Base-by-base conservation (phyloP, 2,113 vertebrate genomes). In the Pomatorhinus ruficollis region DNA sequence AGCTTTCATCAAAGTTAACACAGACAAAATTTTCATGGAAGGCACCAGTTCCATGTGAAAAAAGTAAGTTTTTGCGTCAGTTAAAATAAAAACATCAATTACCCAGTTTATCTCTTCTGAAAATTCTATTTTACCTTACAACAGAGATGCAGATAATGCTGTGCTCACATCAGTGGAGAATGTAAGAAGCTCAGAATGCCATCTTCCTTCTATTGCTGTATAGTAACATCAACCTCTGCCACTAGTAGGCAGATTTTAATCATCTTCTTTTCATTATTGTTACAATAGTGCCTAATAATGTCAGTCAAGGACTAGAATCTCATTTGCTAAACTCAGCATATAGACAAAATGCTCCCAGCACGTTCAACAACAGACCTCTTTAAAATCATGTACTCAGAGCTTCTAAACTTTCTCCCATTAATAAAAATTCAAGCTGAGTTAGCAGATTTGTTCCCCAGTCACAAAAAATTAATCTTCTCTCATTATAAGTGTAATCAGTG, bases 161-260 rank as follows among this genome's bases (percentile, higher is more conserved):
- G 27, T 27, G 45, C 42, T 87, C 50, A 30, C 70, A 65, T 12
- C 66, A 40, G 64, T 37, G 79, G 52, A 65, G 79, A 87, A 72
- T 9, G 33, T 52, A 33, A 66, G 85, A 31, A 83, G 50, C 79
- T 89, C 23, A 12, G 52, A 82, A 92, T n/a, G 35, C 54, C 33
- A 9, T 80, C 66, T 77, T 68, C 65, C 56, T 74, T 35, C 3
- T 20, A 31, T 12, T 44, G 21, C 79, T 65, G 16, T 31, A 83
- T 5, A 78, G 93, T 59, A 83, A 47, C 83, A 83, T 94, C 88
- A 77, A 42, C 45, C 87, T 89, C 85, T 9, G 6, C 91, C 91
- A 91, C 92, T 95, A 94, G 87, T 86, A 86, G 83, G 95, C 92
- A 92, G 79, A 89, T 96, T 96, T 90, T 90, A 94, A 97, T 94